These are phyloP conservation scores for Sterrhoptilus dennistouni DNA, from an alignment of 2,113 vertebrate species.

Conservation along the genomic window DNA sequence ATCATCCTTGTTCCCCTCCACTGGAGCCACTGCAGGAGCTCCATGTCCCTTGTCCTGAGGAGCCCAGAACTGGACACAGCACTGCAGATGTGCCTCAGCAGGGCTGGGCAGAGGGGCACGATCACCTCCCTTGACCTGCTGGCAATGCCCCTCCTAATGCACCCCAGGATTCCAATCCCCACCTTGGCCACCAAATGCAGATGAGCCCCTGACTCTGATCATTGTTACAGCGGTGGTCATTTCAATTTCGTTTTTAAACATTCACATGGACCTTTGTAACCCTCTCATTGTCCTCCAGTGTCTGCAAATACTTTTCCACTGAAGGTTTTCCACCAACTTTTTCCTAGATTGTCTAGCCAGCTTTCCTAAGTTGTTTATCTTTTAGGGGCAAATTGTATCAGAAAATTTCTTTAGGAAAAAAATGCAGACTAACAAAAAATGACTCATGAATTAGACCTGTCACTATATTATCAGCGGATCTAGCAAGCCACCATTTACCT, in stretches of 20 bases:
- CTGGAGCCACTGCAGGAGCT: background rate
- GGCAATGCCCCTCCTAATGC: background rate
- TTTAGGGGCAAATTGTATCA: background rate
- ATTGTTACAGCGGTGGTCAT: background rate
- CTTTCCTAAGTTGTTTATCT: background rate
- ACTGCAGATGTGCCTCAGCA: background rate
- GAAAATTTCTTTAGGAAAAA: background rate
- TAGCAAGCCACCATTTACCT: background rate
- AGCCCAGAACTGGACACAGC: background rate
- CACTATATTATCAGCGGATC: background rate
- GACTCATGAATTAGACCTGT: background rate
- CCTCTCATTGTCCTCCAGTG: background rate
- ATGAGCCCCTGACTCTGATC: background rate
- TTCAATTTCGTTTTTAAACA: background rate
- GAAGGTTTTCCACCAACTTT: background rate
- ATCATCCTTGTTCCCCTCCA: background rate
- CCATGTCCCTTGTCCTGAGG: background rate
- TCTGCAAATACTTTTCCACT: background rate
- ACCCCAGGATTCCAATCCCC: background rate
- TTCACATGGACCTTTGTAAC: background rate
- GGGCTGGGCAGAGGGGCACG: background rate
- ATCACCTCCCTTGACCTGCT: background rate
- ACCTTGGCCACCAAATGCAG: background rate
- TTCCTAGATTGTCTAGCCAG: background rate
- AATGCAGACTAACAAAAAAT: background rate